These are phyloP conservation scores for Macrotus californicus DNA, from an alignment of 2,113 vertebrate species.

Conservation along the genomic window DNA sequence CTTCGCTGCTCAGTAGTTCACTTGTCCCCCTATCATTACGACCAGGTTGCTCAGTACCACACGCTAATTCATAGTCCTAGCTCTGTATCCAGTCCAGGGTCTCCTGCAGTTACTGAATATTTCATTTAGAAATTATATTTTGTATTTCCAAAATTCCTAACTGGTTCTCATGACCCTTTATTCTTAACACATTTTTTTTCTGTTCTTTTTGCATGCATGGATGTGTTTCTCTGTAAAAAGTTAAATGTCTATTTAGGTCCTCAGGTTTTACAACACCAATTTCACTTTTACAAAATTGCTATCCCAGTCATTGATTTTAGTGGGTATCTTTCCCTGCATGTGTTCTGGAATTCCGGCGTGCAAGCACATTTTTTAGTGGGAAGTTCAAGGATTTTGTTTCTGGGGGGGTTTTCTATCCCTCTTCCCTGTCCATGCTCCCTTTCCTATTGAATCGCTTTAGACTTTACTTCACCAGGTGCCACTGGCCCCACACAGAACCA, in stretches of 20 bases:
- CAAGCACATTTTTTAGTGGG: background rate
- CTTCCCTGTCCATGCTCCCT: background rate
- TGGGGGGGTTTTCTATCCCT: background rate
- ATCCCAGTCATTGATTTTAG: background rate
- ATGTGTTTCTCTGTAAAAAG: background rate
- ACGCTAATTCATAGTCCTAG: background rate
- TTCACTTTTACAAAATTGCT: slow-evolving; percentile 7
- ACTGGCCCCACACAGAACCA: background rate
- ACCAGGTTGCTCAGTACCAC: background rate
- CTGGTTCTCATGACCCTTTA: background rate
- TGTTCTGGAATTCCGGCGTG: background rate
- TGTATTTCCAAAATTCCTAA: background rate
- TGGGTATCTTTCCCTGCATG: background rate
- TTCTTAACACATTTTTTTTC: slow-evolving; percentile 25
- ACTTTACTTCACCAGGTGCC: background rate
- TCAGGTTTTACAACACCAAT: background rate
- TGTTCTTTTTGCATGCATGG: background rate
- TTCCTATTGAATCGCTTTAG: background rate
- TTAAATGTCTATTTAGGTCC: background rate
- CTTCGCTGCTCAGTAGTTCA: background rate
- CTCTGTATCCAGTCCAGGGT: background rate
- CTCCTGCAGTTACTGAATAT: background rate
- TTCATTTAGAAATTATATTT: background rate
- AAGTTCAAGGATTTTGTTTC: background rate
- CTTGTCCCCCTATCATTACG: background rate